Conservation (phyloP, 2,888 invertebrate species). For the Margaritifera margaritifera region DNA sequence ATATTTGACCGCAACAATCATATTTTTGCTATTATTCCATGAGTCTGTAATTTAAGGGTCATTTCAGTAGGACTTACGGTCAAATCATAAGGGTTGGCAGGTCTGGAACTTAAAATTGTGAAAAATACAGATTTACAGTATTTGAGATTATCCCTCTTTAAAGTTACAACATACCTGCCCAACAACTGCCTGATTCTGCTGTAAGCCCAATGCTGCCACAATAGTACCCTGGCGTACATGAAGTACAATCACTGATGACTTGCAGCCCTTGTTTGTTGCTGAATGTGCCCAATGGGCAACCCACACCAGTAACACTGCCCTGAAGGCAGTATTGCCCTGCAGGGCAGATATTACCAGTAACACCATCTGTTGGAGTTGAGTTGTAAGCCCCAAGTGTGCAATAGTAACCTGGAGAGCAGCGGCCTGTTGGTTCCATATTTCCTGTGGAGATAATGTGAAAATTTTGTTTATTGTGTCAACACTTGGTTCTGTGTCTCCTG, state of each 20-base stretch:
- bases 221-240: slow-evolving; percentile 66
- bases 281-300: slow-evolving; percentile 66
- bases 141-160: too few relatives aligned
- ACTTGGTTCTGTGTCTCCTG: too few relatives aligned
- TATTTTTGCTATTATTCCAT: too few relatives aligned
- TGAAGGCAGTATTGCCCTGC: slow-evolving; percentile 59
- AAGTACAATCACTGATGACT: slow-evolving; percentile 54
- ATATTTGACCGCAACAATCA: too few relatives aligned
- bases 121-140: too few relatives aligned
- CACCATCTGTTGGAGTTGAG: slow-evolving; percentile 65
- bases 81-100: too few relatives aligned
- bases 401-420: slow-evolving; percentile 62
- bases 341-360: slow-evolving; percentile 64
- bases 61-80: too few relatives aligned
- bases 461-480: too few relatives aligned
- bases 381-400: slow-evolving; percentile 62
- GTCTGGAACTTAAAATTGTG: too few relatives aligned
- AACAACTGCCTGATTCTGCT: slow-evolving; percentile 60
- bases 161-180: slow-evolving; percentile 56
- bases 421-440: slow-evolving; percentile 60
- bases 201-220: slow-evolving; percentile 65
- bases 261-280: slow-evolving; percentile 57
- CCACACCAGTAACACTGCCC: slow-evolving; percentile 60
- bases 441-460: slow-evolving; percentile 44
- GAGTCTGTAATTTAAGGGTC: too few relatives aligned